phyloP scores from a whole-genome alignment of 2,888 invertebrate species.

The Tenthredo livida region DNA sequence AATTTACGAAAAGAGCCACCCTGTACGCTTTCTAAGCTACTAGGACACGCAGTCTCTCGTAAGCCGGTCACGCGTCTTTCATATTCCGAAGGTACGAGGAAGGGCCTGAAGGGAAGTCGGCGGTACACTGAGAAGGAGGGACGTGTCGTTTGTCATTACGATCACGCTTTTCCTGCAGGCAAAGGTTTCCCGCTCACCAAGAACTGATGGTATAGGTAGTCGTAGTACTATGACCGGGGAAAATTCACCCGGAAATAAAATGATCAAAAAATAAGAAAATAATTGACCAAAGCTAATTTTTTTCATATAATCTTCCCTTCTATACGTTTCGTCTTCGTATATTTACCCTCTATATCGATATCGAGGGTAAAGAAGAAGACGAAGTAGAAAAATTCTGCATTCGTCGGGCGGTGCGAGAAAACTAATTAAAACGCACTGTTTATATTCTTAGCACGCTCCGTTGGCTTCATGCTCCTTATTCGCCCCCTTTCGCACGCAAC shows the following conservation, averaged over 20 bases:
- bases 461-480: constrained; percentile 51
- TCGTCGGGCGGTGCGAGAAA: constrained; percentile 67
- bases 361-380: neutral
- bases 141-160: constrained; percentile 52
- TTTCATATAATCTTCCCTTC: neutral
- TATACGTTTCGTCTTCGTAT: too few species aligned
- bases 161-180: constrained; percentile 48
- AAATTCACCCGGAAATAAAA: constrained; percentile 12
- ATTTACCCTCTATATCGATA: too few species aligned
- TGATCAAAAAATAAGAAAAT: neutral
- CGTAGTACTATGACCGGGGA: neutral
- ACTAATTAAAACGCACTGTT: constrained; percentile 77
- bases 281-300: neutral
- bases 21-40: constrained; percentile 40
- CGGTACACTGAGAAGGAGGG: constrained; percentile 48
- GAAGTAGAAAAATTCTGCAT: constrained; percentile 62
- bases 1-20: constrained; percentile 28
- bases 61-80: constrained; percentile 70
- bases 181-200: neutral
- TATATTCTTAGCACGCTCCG: constrained; percentile 72
- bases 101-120: constrained; percentile 49
- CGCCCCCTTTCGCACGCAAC: constrained; percentile 25
- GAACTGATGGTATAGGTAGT: neutral
- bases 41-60: constrained; percentile 60
- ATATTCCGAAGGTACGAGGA: constrained; percentile 51